phyloP scores from a whole-genome alignment of 2,113 vertebrate genomes.

The Rhegmatorhina hoffmannsi region DNA sequence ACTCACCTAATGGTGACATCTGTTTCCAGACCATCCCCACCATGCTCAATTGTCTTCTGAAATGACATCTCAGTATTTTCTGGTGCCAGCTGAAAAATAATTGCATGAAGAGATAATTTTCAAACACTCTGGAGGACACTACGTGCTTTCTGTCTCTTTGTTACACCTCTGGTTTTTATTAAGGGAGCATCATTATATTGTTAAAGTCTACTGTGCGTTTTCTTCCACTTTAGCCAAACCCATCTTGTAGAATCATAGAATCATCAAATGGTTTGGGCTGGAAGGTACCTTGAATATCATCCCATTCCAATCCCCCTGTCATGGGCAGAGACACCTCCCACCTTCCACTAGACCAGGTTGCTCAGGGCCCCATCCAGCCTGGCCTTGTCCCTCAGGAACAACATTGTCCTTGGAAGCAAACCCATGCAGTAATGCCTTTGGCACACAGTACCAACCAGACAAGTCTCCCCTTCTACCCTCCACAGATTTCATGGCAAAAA shows the following conservation, averaged over 20 bases:
- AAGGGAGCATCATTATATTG: not conserved
- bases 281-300: not conserved
- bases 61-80: conserved; percentile 94
- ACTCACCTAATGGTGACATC: conserved; percentile 88
- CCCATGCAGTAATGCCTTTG: not conserved
- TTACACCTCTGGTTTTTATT: not conserved
- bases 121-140: not conserved
- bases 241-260: not conserved
- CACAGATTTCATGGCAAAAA: not conserved
- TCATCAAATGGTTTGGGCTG: not conserved
- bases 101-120: not conserved
- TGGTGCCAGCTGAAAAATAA: conserved; percentile 79
- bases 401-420: not conserved
- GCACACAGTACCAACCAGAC: not conserved
- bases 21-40: conserved; percentile 85
- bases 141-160: not conserved
- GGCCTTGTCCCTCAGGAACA: not conserved
- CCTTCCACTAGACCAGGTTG: not conserved
- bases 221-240: not conserved
- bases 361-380: not conserved
- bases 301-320: not conserved
- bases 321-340: not conserved
- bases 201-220: not conserved
- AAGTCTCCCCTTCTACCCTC: not conserved
- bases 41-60: conserved; percentile 85